These are phyloP conservation scores for Anser brachyrhynchus DNA, from an alignment of 2,113 vertebrate genomes.

Conservation along the genomic window DNA sequence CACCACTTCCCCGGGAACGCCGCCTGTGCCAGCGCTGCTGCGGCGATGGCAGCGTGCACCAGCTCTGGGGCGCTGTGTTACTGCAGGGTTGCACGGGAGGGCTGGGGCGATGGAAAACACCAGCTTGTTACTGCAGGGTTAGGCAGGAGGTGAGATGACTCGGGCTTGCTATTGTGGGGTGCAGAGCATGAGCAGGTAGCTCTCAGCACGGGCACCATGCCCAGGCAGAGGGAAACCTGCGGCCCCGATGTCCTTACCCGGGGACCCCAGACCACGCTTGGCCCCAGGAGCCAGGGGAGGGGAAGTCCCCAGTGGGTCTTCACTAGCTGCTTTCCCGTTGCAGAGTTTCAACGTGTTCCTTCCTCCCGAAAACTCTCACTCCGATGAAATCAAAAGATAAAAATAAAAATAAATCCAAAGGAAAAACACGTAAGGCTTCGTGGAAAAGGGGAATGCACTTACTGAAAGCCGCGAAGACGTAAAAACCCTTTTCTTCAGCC, in stretches of 20 bases:
- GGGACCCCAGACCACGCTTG: accelerated
- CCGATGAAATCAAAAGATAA: not conserved
- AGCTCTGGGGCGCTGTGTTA: not conserved
- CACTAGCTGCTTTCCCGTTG: accelerated
- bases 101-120: not conserved
- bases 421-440: not conserved
- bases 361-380: not conserved
- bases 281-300: not conserved
- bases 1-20: not conserved
- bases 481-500: not conserved
- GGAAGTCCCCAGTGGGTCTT: not conserved
- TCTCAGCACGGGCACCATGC: accelerated
- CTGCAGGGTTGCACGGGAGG: not conserved
- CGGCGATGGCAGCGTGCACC: not conserved
- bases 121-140: not conserved
- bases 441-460: accelerated
- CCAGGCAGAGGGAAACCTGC: accelerated
- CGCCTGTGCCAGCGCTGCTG: not conserved
- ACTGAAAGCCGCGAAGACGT: accelerated
- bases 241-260: accelerated
- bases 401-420: not conserved
- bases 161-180: accelerated
- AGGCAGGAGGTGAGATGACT: not conserved
- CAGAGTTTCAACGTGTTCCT: not conserved
- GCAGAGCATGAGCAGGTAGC: not conserved